Evolutionary conservation across 2,888 invertebrate genomes (phyloP), one percentile per base, ranked within the genome.

Genomic region (Tenthredo distinguenda): DNA sequence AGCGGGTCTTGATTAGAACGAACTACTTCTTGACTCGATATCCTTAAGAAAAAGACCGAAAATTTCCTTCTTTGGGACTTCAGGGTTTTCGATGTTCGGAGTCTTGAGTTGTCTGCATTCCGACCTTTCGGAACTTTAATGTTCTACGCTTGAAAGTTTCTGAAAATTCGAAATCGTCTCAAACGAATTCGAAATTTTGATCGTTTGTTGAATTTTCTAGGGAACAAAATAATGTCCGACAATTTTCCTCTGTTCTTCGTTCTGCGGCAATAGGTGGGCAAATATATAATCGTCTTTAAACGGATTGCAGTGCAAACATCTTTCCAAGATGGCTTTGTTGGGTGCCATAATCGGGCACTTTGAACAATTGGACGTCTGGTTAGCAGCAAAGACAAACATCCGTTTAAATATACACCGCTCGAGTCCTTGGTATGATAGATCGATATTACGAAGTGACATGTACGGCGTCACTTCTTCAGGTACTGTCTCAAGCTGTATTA

Each of bases 341-440:
- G n/a, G 10, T 15, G 26, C 34, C 81, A 55, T 81, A 40, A 81
- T 81, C 81, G 62, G 62, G 55, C 62, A 81, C 62, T 62, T 81
- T 81, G 31, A 34, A 81, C 37, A 81, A 81, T 81, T 81, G 81
- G 26, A 81, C 26, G 62, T 62, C 81, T 81, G 37, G 65, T 40
- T 62, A 62, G 40, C 81, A 40, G 26, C 81, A 31, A 40, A 62
- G 81, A 62, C 62, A 81, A 81, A 81, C 43, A 81, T 81, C 81
- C 81, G 58, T 81, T 81, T 21, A n/a, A 31, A 40, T 81, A 58
- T 58, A 81, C 62, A 31, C 43, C 15, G n/a, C 4, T 50, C 37
- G 62, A 40, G 62, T 62, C 40, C 21, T 65, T 81, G 62, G 37
- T 43, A 65, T 40, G 37, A 55, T 26, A 65, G 65, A 62, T 81